Percentiles rank a stretch among this genome's conserved stretches.
Conservation (phyloP, 2,888 invertebrate species). For the Nomada flava region DNA sequence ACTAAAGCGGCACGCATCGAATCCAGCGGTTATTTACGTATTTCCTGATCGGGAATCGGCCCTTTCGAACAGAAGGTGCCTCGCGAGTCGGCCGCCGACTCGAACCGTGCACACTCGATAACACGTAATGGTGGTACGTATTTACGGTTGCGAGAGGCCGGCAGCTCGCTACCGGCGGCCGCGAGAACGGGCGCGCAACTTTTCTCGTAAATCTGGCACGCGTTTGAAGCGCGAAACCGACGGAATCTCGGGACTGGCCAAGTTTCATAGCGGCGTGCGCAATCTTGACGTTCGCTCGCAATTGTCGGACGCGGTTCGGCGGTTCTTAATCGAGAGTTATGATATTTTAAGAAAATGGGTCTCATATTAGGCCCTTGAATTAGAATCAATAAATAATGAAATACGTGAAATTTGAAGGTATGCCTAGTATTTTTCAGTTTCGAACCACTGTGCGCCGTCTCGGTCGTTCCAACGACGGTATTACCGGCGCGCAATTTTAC, state of each 20-base stretch:
- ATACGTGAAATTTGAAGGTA: too few species aligned
- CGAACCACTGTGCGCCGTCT: too few species aligned
- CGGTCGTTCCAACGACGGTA: conserved; percentile 26
- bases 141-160: conserved; percentile 25
- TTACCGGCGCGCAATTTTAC: conserved; percentile 10
- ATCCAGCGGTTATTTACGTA: background rate
- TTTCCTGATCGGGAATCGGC: conserved; percentile 30
- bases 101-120: conserved; percentile 37
- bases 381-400: too few species aligned
- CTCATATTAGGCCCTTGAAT: too few species aligned
- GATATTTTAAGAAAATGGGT: too few species aligned
- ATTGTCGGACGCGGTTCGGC: conserved; percentile 20
- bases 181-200: conserved; percentile 6
- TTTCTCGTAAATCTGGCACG: conserved; percentile 40
- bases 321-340: too few species aligned
- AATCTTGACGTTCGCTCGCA: conserved; percentile 51
- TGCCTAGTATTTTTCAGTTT: too few species aligned
- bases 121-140: conserved; percentile 41
- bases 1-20: background rate
- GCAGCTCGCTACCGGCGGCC: background rate
- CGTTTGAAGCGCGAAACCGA: conserved; percentile 27
- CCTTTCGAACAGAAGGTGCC: conserved; percentile 24
- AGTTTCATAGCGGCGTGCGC: conserved; percentile 46
- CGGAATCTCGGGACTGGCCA: conserved; percentile 21
- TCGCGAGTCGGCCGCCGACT: background rate